Evolutionary conservation across 2,113 vertebrate species (phyloP).

Genomic region (Megaceryle torquata): DNA sequence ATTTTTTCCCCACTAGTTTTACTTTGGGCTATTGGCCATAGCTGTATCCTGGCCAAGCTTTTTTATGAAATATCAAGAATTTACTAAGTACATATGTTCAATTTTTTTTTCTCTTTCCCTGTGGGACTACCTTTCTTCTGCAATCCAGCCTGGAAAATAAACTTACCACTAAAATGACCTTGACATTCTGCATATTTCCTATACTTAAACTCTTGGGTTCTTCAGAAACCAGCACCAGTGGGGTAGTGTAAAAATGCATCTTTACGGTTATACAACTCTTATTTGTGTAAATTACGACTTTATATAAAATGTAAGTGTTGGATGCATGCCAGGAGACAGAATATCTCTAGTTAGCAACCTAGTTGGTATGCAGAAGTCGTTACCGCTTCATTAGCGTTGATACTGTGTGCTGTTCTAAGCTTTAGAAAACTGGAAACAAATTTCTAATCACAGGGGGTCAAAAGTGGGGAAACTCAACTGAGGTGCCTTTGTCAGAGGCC

Average conservation of each 20-base stretch:
- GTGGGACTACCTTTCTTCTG: conserved; percentile 28
- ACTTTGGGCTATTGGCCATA: conserved; percentile 48
- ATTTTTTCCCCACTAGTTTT: neutral
- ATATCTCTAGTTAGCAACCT: neutral
- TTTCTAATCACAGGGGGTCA: neutral
- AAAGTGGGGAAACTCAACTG: neutral
- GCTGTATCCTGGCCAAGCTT: conserved; percentile 57
- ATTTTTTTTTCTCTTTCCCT: neutral
- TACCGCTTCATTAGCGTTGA: neutral
- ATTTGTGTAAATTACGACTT: too few species aligned
- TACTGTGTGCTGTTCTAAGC: neutral
- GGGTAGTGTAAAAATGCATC: neutral
- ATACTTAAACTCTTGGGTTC: neutral
- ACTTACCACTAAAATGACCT: conserved; percentile 11
- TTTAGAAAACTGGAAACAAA: neutral
- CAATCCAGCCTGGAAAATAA: conserved; percentile 49
- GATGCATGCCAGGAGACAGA: neutral
- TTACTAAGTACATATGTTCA: conserved; percentile 59
- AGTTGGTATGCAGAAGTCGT: neutral
- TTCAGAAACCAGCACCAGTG: neutral
- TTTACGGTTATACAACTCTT: neutral
- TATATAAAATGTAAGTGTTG: neutral
- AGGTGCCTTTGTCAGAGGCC: neutral
- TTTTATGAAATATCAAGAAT: conserved; percentile 65
- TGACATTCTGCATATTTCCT: neutral